A percentile compares a stretch with the other conserved stretches of the same genome.
These are phyloP conservation scores for Pimpla rufipes DNA, from an alignment of 2,888 invertebrate species.

Conservation along the genomic window DNA sequence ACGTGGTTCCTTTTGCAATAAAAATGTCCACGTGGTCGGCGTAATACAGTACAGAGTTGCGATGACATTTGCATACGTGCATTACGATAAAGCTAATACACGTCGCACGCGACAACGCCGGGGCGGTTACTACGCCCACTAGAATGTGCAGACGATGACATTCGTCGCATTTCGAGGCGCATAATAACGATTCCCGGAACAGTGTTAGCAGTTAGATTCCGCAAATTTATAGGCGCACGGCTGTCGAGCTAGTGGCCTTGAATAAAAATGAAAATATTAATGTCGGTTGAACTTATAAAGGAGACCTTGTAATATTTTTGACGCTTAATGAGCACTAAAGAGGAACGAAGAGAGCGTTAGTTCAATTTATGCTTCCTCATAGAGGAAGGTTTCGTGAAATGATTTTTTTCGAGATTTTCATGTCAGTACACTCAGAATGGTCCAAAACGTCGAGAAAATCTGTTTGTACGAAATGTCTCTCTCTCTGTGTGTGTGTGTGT, in stretches of 20 bases:
- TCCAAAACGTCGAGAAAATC: no score
- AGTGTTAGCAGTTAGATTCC: conserved; percentile 17
- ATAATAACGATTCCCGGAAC: conserved; percentile 49
- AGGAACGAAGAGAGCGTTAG: not conserved
- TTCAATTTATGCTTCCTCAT: no score
- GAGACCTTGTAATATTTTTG: conserved; percentile 28
- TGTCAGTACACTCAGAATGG: no score
- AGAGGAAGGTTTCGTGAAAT: no score
- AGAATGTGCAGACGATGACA: conserved; percentile 52
- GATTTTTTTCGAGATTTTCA: no score
- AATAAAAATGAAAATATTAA: conserved; percentile 35
- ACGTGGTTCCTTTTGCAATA: not conserved
- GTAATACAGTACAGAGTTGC: conserved; percentile 8
- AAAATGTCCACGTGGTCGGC: not conserved
- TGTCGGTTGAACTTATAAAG: conserved; percentile 6
- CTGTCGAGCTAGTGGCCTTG: conserved; percentile 22
- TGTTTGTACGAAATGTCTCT: not conserved
- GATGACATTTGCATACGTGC: conserved; percentile 76
- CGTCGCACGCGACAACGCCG: conserved; percentile 49
- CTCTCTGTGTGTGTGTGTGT: no score
- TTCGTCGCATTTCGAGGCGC: conserved; percentile 62
- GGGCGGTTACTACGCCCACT: conserved; percentile 3
- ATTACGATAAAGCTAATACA: conserved; percentile 64
- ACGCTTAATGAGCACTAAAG: conserved; percentile 4
- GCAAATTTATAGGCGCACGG: conserved; percentile 29